Percentiles rank a stretch among this genome's conserved stretches.
These are phyloP conservation scores for Hypocryptadius cinnamomeus DNA, from an alignment of 2,113 vertebrate genomes.

Conservation along the genomic window DNA sequence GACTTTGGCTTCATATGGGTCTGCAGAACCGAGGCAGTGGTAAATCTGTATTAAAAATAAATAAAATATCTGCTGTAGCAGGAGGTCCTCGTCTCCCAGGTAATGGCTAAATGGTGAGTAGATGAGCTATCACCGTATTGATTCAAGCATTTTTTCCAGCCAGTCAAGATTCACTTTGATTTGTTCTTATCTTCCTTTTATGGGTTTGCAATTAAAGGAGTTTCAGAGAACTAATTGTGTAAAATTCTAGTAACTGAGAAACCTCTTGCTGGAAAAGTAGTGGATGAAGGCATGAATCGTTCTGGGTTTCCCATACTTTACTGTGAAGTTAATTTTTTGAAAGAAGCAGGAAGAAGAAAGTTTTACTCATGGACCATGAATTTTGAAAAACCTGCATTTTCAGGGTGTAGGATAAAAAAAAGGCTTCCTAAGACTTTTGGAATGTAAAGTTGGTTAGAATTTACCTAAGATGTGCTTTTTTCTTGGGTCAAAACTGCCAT, in stretches of 20 bases:
- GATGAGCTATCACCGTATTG: constrained; percentile 60
- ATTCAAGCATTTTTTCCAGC: constrained; percentile 73
- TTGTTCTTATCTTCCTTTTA: constrained; percentile 72
- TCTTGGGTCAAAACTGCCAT: not conserved
- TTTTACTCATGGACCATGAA: not conserved
- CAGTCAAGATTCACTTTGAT: constrained; percentile 75
- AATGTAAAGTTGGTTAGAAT: not conserved
- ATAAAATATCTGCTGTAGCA: constrained; percentile 43
- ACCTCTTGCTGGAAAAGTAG: constrained; percentile 37
- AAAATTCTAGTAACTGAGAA: constrained; percentile 59
- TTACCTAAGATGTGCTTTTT: not conserved
- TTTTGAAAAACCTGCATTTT: not conserved
- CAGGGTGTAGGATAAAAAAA: not conserved
- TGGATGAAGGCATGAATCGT: not conserved
- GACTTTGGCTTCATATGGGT: not conserved
- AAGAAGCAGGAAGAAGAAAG: not conserved
- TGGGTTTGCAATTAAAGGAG: constrained; percentile 66
- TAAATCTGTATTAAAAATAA: constrained; percentile 62
- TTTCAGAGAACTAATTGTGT: constrained; percentile 54
- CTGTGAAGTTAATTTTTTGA: constrained; percentile 13
- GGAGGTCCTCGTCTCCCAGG: constrained; percentile 66
- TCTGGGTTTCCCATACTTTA: not conserved
- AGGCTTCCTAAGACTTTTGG: not conserved
- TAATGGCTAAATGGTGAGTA: constrained; percentile 71
- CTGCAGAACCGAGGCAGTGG: not conserved